Evolutionary conservation across 30 jellyfish, hydroid and myxozoan species (phyloP), one percentile per base, ranked within the genome.

Genomic region (Turritopsis dohrnii): DNA sequence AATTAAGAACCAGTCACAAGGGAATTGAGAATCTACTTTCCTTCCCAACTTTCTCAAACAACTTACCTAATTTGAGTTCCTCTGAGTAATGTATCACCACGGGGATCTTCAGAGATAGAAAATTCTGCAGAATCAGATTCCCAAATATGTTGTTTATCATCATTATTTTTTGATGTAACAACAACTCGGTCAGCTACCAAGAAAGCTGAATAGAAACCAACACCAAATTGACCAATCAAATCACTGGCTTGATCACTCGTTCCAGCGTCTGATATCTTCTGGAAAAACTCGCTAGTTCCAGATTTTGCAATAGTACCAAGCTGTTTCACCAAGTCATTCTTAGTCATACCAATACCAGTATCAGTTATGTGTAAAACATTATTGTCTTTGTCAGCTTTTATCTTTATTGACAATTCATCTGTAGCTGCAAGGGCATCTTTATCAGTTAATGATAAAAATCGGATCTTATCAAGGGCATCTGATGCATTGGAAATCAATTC

Each of bases 141-240:
- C 98, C 98, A 95, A 52, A 95, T 89, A 92, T 95, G 86, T 71
- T 95, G 99, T 31, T 84, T 80, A n/a, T 96, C 96, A 66, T 93
- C 98, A 81, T 90, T 90, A 87, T 91, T 88, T 79, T 95, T 95
- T 20, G 99, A 95, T 0, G 98, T 89, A 25, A 95, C 99, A 79
- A 90, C 95, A 75, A 95, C 98, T 66, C 96, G 95, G 80, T 95
- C 99, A 13, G 99, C 98, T 81, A 95, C 99, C 86, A 95, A 82
- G 79, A 95, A 95, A 16, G 98, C 97, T 52, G 99, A 95, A 89
- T 95, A 95, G 87, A 95, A 95, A 21, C 99, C 99, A 30, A 95
- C 99, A 54, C 99, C 99, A 91, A 95, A 95, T 77, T 95, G 99
- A 18, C 99, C 99, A 90, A 95, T 90, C 84, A 90, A 81, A 86